These are phyloP conservation scores for Leptopilina clavipes DNA, from an alignment of 1,140 invertebrate genomes.

Conservation along the genomic window DNA sequence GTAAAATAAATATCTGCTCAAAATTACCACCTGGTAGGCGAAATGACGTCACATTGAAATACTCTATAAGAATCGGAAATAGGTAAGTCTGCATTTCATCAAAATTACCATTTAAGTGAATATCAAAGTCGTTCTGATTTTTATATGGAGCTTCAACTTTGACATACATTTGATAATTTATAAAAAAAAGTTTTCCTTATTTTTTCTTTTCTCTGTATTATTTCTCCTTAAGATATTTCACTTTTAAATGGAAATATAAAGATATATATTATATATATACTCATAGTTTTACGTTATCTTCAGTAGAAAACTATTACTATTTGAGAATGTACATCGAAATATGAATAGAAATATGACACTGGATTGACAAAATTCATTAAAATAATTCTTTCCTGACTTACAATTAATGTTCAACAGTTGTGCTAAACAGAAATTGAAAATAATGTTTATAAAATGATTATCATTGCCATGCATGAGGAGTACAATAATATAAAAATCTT, in stretches of 20 bases:
- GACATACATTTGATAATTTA: too few species aligned
- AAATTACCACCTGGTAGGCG: too few species aligned
- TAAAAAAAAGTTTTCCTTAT: too few species aligned
- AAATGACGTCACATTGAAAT: too few species aligned
- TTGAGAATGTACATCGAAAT: slow-evolving; percentile 19
- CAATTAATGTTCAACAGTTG: neutral
- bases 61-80: neutral
- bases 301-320: neutral
- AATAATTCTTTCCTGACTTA: neutral
- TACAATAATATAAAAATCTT: neutral
- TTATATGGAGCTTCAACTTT: too few species aligned
- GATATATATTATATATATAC: neutral
- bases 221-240: neutral
- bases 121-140: too few species aligned
- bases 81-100: too few species aligned
- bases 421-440: too few species aligned
- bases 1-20: too few species aligned
- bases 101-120: too few species aligned
- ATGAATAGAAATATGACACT: neutral
- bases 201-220: too few species aligned
- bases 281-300: neutral
- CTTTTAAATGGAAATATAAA: neutral
- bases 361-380: neutral
- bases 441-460: too few species aligned
- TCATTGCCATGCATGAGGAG: neutral